Evolutionary conservation across 2,797 vertebrate species (phyloP).

Genomic region (Falco rusticolus): DNA sequence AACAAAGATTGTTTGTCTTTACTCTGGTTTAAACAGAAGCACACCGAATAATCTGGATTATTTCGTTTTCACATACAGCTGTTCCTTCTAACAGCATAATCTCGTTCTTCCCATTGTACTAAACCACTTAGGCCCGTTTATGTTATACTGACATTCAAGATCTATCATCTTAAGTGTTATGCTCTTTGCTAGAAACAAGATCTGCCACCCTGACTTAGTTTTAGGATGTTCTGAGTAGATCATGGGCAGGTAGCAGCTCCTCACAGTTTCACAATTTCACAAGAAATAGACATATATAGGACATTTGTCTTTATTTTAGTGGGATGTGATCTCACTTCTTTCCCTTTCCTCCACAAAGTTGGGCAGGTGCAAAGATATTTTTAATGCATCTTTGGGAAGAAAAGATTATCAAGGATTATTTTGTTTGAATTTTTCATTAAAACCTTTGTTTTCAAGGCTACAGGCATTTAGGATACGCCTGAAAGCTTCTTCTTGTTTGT

Average conservation of each 20-base stretch:
- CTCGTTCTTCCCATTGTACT: neutral
- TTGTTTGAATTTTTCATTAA: neutral
- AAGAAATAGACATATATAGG: neutral
- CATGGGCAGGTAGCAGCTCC: neutral
- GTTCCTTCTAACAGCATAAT: neutral
- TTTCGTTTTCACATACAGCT: neutral
- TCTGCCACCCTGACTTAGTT: neutral
- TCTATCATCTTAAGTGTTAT: neutral
- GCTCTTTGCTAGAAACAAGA: neutral
- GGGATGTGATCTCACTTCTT: neutral
- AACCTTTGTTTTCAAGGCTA: slow-evolving; percentile 3
- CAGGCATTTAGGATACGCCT: neutral
- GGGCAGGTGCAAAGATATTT: neutral
- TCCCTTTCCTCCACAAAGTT: neutral
- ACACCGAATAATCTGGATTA: neutral
- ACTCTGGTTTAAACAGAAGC: neutral
- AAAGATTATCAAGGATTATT: neutral
- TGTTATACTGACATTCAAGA: neutral
- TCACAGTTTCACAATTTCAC: neutral
- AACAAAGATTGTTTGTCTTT: neutral
- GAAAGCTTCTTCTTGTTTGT: neutral
- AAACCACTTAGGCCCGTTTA: neutral
- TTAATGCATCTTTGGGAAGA: neutral
- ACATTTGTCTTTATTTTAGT: neutral
- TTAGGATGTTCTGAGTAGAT: neutral